These are phyloP conservation scores for Polyergus mexicanus DNA, from an alignment of 1,140 invertebrate genomes.

Conservation along the genomic window DNA sequence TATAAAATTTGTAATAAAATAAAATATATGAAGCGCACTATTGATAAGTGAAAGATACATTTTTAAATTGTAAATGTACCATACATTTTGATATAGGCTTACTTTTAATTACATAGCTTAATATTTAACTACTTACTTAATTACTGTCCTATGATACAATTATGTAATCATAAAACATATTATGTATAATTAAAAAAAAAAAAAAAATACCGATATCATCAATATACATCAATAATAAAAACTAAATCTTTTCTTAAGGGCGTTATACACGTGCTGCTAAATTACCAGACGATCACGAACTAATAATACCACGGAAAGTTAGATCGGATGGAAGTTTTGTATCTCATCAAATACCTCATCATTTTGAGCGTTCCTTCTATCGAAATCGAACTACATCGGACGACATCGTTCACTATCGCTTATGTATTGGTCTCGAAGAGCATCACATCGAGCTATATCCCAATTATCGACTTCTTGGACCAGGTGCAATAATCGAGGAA, in stretches of 20 bases:
- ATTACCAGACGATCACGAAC: slow-evolving; percentile 73
- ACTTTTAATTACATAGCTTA: background rate
- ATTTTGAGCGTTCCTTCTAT: slow-evolving; percentile 72
- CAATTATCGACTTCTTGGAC: slow-evolving; percentile 79
- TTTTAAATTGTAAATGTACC: slow-evolving; percentile 20
- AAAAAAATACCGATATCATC: background rate
- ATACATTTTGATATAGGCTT: slow-evolving; percentile 15
- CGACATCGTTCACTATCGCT: slow-evolving; percentile 82
- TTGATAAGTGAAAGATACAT: slow-evolving; percentile 15
- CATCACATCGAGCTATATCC: slow-evolving; percentile 82
- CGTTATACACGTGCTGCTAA: slow-evolving; percentile 65
- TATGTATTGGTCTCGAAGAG: slow-evolving; percentile 79
- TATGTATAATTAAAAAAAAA: background rate
- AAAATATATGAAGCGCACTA: slow-evolving; percentile 8
- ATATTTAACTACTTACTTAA: background rate
- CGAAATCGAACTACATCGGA: slow-evolving; percentile 61
- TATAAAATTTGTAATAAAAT: slow-evolving; percentile 44
- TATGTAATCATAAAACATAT: background rate
- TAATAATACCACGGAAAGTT: slow-evolving; percentile 82
- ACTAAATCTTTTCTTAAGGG: slow-evolving; percentile 54
- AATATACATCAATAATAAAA: background rate
- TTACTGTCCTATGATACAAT: background rate
- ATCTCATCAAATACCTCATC: slow-evolving; percentile 80
- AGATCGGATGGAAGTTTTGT: slow-evolving; percentile 79
- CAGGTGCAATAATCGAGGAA: slow-evolving; percentile 46